These are phyloP conservation scores for Trichogramma dendrolimi DNA, from an alignment of 2,888 invertebrate species.

Conservation along the genomic window DNA sequence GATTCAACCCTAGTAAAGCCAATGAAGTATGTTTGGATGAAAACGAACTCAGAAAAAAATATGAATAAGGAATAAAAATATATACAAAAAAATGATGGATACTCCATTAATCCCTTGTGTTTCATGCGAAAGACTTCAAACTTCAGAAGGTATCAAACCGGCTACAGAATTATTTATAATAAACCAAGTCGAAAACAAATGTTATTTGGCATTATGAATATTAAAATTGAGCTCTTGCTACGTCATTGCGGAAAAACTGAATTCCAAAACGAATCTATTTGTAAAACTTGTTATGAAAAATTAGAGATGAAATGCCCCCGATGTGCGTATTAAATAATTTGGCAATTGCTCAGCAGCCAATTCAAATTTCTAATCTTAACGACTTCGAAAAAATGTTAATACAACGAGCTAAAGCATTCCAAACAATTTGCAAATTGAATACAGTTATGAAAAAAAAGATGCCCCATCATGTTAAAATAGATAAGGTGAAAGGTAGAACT, in stretches of 20 bases:
- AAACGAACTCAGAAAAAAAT: slow-evolving; percentile 20
- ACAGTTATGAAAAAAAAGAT: slow-evolving; percentile 9
- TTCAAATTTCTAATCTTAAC: slow-evolving; percentile 17
- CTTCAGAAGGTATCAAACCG: slow-evolving; percentile 23
- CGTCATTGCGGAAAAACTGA: slow-evolving; percentile 16
- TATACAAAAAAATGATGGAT: slow-evolving; percentile 28
- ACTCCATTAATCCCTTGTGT: slow-evolving; percentile 25
- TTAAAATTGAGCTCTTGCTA: too few species aligned
- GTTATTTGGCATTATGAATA: too few species aligned
- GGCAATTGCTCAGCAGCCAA: slow-evolving; percentile 11
- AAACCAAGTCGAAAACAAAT: too few species aligned
- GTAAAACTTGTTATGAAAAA: slow-evolving; percentile 12
- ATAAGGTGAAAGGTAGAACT: slow-evolving; percentile 30
- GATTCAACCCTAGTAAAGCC: too few species aligned
- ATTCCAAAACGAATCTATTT: slow-evolving; percentile 27
- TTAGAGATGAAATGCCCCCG: slow-evolving; percentile 28
- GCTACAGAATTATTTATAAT: too few species aligned
- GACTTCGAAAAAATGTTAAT: slow-evolving; percentile 20
- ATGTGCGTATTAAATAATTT: slow-evolving; percentile 31
- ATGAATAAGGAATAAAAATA: slow-evolving; percentile 25
- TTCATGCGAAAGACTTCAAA: slow-evolving; percentile 32
- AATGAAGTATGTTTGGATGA: slow-evolving; percentile 27
- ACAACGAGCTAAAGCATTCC: slow-evolving; percentile 23
- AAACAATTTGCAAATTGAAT: slow-evolving; percentile 10
- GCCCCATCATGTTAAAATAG: slow-evolving; percentile 8